phyloP scores from a whole-genome alignment of 2,797 vertebrate species.

The Pangasius mekongensis region DNA sequence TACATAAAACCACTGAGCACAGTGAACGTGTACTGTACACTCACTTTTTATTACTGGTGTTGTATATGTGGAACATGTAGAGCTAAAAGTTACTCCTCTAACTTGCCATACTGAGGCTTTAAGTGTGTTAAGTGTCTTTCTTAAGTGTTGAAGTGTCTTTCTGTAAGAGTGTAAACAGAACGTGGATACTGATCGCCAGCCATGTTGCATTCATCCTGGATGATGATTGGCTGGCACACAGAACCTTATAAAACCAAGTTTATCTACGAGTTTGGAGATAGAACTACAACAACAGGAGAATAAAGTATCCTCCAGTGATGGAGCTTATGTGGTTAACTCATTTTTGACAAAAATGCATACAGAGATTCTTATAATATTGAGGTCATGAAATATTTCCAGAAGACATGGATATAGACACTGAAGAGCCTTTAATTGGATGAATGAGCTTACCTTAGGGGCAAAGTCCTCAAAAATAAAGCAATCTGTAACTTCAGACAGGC shows the following conservation, averaged over 20 bases:
- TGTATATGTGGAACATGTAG: no score
- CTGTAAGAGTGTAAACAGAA: neutral
- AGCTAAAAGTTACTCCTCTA: neutral
- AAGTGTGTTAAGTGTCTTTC: neutral
- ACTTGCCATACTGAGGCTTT: no score
- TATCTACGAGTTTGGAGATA: neutral
- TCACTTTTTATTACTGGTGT: no score
- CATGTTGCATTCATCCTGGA: neutral
- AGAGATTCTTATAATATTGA: neutral
- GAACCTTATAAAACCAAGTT: neutral
- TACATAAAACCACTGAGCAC: no score
- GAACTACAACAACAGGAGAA: neutral
- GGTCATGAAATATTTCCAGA: neutral
- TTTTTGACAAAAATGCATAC: neutral
- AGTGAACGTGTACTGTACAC: no score
- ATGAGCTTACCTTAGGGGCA: conserved; percentile 42
- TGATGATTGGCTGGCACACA: neutral
- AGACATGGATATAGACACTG: neutral
- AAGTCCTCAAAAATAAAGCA: conserved; percentile 52
- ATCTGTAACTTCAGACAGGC: conserved; percentile 55
- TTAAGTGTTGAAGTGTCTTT: neutral
- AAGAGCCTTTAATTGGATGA: neutral
- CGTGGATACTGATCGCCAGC: neutral
- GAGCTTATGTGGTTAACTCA: neutral
- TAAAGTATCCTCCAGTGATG: neutral